Conservation (phyloP, 2,797 vertebrate species). For the Sebastes itinus region DNA sequence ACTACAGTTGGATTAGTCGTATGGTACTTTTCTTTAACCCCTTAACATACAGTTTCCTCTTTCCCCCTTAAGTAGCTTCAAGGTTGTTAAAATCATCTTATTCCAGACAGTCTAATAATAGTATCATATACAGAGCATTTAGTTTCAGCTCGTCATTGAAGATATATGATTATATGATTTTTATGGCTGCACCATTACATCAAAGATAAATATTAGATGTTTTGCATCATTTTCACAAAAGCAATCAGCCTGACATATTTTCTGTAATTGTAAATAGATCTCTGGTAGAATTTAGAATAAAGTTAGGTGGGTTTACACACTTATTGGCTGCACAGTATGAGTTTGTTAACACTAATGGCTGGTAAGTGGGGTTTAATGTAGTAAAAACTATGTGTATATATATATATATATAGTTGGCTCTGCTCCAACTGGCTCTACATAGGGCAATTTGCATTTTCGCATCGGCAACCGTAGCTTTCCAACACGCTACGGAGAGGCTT, state of each 20-base stretch:
- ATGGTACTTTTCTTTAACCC: neutral
- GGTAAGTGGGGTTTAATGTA: no score
- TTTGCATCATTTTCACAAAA: neutral
- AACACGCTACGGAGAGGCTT: no score
- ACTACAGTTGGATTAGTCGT: neutral
- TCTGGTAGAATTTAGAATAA: no score
- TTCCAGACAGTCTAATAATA: neutral
- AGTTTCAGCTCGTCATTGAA: neutral
- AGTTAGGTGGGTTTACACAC: no score
- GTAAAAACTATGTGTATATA: no score
- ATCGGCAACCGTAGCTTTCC: no score
- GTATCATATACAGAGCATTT: neutral
- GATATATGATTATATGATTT: neutral
- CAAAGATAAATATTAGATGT: neutral
- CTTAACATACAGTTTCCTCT: neutral
- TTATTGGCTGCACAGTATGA: no score
- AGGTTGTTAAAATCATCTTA: neutral
- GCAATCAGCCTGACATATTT: neutral
- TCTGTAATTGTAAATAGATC: no score
- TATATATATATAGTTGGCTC: no score
- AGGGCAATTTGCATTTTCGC: no score
- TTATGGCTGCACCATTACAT: neutral
- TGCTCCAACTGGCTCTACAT: no score
- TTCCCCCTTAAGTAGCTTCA: neutral
- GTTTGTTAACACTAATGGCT: no score